Evolutionary conservation across 2,888 invertebrate species (phyloP).

Genomic region (Slavum lentiscoides): DNA sequence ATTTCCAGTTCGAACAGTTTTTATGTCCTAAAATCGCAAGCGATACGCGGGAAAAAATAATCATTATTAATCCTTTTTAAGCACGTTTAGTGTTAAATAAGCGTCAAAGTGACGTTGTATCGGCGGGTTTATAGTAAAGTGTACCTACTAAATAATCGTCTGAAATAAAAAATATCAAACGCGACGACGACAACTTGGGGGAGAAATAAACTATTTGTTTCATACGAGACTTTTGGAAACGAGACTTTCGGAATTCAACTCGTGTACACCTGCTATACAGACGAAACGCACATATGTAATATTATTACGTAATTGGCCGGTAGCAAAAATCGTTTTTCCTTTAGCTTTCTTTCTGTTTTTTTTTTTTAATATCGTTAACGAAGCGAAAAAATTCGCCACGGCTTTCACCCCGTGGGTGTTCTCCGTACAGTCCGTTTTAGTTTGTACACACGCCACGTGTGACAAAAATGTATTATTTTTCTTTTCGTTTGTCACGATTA

Average conservation of each 20-base stretch:
- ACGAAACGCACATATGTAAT: not conserved
- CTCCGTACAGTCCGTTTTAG: not conserved
- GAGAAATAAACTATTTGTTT: no score
- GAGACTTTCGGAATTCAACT: not conserved
- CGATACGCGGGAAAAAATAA: no score
- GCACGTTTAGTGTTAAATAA: no score
- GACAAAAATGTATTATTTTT: not conserved
- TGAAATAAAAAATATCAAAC: no score
- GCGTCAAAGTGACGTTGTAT: no score
- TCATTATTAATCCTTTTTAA: no score
- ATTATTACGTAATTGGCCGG: conserved; percentile 5
- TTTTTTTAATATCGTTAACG: not conserved
- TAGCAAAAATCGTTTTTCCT: not conserved
- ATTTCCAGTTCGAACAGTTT: no score
- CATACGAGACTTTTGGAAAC: no score
- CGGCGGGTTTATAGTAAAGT: no score
- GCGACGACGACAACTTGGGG: no score
- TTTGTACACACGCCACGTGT: not conserved
- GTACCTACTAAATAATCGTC: no score
- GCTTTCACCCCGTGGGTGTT: conserved; percentile 40
- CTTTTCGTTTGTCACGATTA: conserved; percentile 26
- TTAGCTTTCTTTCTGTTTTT: not conserved
- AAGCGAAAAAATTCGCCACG: conserved; percentile 11
- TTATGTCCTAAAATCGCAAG: no score
- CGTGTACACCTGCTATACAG: not conserved